phyloP scores from a whole-genome alignment of 2,113 vertebrate genomes.

The Pelecanoides urinatrix region DNA sequence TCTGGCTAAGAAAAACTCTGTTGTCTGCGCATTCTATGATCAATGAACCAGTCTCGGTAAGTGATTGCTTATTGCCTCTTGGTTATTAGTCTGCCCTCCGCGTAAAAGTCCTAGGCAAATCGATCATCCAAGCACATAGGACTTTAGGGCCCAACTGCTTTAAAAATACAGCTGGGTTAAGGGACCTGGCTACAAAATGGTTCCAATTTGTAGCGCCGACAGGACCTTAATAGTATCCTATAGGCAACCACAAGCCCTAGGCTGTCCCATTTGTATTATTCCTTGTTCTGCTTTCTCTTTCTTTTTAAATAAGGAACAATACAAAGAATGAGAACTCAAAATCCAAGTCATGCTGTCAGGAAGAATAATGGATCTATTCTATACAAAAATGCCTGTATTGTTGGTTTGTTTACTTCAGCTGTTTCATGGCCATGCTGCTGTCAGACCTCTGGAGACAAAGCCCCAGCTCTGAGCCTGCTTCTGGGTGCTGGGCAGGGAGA shows the following conservation, averaged over 20 bases:
- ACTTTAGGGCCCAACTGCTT: neutral
- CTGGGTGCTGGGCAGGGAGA: neutral
- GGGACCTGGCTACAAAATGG: neutral
- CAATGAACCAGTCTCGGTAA: neutral
- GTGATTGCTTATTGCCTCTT: neutral
- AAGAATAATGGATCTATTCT: conserved; percentile 72
- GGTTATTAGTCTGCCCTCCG: neutral
- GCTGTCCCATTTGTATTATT: conserved; percentile 9
- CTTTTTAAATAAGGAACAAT: conserved; percentile 61
- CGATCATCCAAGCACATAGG: neutral
- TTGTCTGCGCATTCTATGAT: neutral
- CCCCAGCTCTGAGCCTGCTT: neutral
- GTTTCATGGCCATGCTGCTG: conserved; percentile 39
- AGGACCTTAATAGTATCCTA: conserved; percentile 8
- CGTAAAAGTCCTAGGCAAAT: neutral
- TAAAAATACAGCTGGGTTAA: conserved; percentile 2
- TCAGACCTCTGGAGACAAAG: conserved; percentile 62
- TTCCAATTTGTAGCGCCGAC: neutral
- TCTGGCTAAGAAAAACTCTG: neutral
- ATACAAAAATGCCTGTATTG: conserved; percentile 67
- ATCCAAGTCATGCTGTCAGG: conserved; percentile 54
- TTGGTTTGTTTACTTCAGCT: conserved; percentile 75
- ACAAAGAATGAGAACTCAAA: conserved; percentile 61
- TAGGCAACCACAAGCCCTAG: neutral
- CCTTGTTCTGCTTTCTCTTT: conserved; percentile 36